phyloP scores from a whole-genome alignment of 2,888 invertebrate genomes.

The Cheilosia grossa region DNA sequence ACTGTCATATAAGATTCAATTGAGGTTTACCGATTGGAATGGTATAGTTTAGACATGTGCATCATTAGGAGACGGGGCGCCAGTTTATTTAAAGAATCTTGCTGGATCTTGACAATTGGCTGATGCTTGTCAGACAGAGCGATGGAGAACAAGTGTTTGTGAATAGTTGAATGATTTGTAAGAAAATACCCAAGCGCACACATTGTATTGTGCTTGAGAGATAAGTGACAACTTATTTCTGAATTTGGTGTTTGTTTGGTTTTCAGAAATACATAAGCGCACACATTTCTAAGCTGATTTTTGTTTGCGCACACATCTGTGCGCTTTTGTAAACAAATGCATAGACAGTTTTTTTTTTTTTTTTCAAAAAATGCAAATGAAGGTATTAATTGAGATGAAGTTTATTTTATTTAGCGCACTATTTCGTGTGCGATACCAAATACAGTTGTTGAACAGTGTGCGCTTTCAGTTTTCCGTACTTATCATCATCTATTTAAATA shows the following conservation, averaged over 20 bases:
- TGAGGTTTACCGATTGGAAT: constrained; percentile 48
- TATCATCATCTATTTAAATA: too few relatives aligned
- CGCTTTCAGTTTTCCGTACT: neutral
- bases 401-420: too few relatives aligned
- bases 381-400: too few relatives aligned
- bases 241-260: too few relatives aligned
- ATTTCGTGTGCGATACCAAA: neutral
- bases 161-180: neutral
- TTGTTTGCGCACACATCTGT: neutral
- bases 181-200: too few relatives aligned
- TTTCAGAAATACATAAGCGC: too few relatives aligned
- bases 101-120: neutral
- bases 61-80: constrained; percentile 60
- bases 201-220: too few relatives aligned
- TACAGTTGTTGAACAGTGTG: neutral
- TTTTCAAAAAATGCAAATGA: too few relatives aligned
- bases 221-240: too few relatives aligned
- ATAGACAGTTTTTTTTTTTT: too few relatives aligned
- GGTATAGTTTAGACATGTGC: constrained; percentile 1
- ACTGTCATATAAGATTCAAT: constrained; percentile 65
- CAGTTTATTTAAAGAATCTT: constrained; percentile 58
- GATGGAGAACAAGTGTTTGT: neutral
- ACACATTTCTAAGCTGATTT: too few relatives aligned
- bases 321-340: too few relatives aligned
- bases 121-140: neutral